Base-by-base conservation (phyloP, 2,888 invertebrate genomes). In the Catocala sponsa region DNA sequence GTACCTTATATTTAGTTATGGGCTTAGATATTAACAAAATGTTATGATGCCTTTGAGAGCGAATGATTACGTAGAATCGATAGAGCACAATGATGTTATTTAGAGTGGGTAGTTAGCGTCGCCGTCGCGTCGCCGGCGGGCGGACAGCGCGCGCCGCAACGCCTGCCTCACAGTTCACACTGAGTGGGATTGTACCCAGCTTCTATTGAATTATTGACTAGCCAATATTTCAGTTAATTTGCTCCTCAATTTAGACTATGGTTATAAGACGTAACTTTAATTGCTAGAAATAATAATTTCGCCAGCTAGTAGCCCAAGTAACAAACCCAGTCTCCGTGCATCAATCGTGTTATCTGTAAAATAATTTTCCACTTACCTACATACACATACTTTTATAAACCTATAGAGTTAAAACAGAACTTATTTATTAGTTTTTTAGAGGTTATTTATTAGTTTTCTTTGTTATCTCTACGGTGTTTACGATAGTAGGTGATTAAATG, bases 171-270 rank as follows among this genome's bases (percentile, higher is more conserved):
- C 10, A n/a, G 62, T 63, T 63, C 58, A 63, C 52, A 67, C 62
- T 52, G 56, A 59, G 55, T 70, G 61, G 65, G 68, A 65, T 63
- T 70, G 64, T 67, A 65, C 65, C 62, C 52, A 51, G 70, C 55
- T 72, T 69, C 61, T 65, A 66, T 74, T 77, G 67, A 77, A 76
- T 77, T 74, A 74, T 77, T 69, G 67, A 77, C 47, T 59, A 72
- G 65, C 7, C 70, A 68, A 72, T 69, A 68, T 69, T 76, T 68
- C 65, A 66, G 61, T 51, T 7, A 12, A 15, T 47, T 15, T 25
- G 10, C 15, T 4, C 10, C 47, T 5, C 9, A 6, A 47, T 12
- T 0, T 47, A 12, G n/a, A 0, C 7, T 25, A 12, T 25, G 12
- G 9, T 15, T 47, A 25, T 7, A 25, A 15, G 5, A 9, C 7